Conservation (phyloP, 2,888 invertebrate genomes). For the Drepanosiphum platanoidis region DNA sequence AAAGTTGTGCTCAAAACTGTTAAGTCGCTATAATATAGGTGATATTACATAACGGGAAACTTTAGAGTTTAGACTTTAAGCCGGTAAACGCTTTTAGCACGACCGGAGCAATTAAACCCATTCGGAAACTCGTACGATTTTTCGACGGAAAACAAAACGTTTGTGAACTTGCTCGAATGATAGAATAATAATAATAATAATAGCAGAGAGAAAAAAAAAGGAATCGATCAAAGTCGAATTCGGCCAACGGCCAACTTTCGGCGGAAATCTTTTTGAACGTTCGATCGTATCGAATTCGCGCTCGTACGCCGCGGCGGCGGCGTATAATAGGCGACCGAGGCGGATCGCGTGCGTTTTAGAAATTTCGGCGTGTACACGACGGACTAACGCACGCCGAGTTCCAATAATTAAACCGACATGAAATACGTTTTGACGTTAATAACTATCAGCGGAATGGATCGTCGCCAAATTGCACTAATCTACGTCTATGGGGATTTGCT, state of each 20-base stretch:
- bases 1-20: too few species aligned
- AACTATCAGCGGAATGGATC: constrained; percentile 46
- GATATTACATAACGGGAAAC: too few species aligned
- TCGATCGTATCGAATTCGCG: neutral
- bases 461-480: constrained; percentile 37
- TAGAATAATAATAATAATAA: neutral
- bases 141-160: constrained; percentile 3
- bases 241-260: constrained; percentile 1
- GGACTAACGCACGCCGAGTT: neutral
- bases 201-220: too few species aligned
- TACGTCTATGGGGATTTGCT: neutral
- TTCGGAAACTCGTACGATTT: neutral
- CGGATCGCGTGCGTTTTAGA: neutral
- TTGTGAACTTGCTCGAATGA: neutral
- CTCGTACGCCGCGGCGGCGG: too few species aligned
- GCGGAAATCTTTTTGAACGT: neutral
- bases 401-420: constrained; percentile 25
- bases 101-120: constrained; percentile 7
- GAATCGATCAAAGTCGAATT: constrained; percentile 6
- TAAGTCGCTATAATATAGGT: too few species aligned
- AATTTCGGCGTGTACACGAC: neutral
- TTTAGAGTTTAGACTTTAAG: too few species aligned
- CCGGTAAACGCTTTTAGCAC: neutral
- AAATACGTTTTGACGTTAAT: constrained; percentile 21
- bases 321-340: neutral